Base-by-base conservation (phyloP, 2,888 invertebrate genomes). In the Cataglyphis cursor region DNA sequence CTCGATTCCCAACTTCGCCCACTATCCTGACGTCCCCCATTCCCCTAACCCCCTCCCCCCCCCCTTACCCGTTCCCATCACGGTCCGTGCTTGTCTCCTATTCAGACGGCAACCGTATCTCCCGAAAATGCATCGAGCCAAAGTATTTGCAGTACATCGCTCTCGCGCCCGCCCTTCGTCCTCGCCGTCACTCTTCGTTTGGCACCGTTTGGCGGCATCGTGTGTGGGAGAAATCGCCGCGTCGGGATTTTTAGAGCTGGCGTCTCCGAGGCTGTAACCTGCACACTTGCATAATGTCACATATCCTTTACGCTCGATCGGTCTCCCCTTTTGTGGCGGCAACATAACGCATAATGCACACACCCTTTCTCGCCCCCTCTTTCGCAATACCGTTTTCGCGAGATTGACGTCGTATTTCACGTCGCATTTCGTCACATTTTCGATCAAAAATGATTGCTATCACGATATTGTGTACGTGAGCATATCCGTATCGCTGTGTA, bases 1-100 rank as follows among this genome's bases (percentile, higher is more conserved):
- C 86, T 81, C 87, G 88, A 92, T 87, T 85, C 85, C 81, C 87
- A 83, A 87, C 88, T 88, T 87, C 83, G 82, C 38, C 68, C 80
- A 75, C 76, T 65, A 74, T 81, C 76, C 85, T 72, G 61, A 59
- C 62, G 74, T 61, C 44, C 65, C 64, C 64, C n/a, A 62, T 28
- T 48, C 61, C 51, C 31, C 18, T 62, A 62, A 0, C 72, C 59
- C 57, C 44, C 51, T 8, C 38, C 5, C 28, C 54, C 62, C 57
- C 70, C 12, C 68, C n/a, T 31, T 54, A 6, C 38, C 35, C 18
- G 35, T 31, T 62, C 51, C 59, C 48, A 31, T n/a, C 61, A 51
- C 57, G 44, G 64, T 31, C 54, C 28, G 28, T 83, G 76, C 70
- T 76, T 81, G 74, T 75, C 82, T 75, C 83, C 74, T 65, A 81